Evolutionary conservation across 2,888 invertebrate genomes (phyloP).

Genomic region (Drosophila kuntzei): DNA sequence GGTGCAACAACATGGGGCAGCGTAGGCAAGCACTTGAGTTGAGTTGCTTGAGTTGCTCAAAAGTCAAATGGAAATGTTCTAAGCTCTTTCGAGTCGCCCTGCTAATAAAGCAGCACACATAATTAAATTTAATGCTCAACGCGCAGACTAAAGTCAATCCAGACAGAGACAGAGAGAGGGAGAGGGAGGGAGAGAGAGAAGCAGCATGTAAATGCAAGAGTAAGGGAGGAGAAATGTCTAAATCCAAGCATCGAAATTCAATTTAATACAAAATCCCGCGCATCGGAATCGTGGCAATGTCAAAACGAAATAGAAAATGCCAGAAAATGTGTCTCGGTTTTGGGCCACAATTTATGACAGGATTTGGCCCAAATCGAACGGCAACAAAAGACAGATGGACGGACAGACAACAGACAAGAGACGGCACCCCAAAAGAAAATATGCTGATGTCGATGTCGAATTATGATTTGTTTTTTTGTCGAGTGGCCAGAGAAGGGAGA

Average conservation of each 20-base stretch:
- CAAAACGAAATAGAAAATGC: conserved; percentile 70
- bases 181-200: background rate
- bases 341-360: conserved; percentile 75
- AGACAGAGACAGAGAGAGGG: conserved; percentile 9
- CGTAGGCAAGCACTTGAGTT: conserved; percentile 28
- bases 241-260: conserved; percentile 77
- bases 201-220: background rate
- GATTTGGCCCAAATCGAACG: conserved; percentile 54
- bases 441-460: conserved; percentile 81
- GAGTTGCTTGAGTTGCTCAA: conserved; percentile 16
- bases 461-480: conserved; percentile 78
- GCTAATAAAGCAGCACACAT: conserved; percentile 70
- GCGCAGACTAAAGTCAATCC: conserved; percentile 40
- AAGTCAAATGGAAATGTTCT: conserved; percentile 38
- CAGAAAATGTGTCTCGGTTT: conserved; percentile 70
- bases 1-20: conserved; percentile 13
- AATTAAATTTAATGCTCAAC: conserved; percentile 75
- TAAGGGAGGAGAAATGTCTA: conserved; percentile 39
- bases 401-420: conserved; percentile 48
- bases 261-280: conserved; percentile 79
- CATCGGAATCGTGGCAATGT: conserved; percentile 50
- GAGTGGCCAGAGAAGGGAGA: conserved; percentile 36
- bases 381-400: conserved; percentile 25
- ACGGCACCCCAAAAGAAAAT: conserved; percentile 61
- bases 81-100: conserved; percentile 37